Base-by-base conservation (phyloP, 2,113 vertebrate species). In the Chamaetylas fuelleborni region DNA sequence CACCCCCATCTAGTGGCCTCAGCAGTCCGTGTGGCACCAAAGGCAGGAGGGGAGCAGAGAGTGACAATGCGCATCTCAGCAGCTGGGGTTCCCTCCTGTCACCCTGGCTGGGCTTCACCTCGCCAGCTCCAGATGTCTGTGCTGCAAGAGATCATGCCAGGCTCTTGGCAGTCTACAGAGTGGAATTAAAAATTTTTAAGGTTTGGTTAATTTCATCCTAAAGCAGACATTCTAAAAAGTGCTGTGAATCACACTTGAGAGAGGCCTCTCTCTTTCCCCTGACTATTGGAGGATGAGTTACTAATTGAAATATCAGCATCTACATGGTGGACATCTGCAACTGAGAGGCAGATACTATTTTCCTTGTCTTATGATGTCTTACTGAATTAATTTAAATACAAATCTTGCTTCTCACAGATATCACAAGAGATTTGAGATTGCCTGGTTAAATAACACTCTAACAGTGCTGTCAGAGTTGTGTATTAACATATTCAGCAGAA, bases 1-100 rank as follows among this genome's bases (percentile, higher is more conserved):
- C 95, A 96, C 56, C 65, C 42, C 95, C 95, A 95, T 47, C 96
- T 96, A 96, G 96, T 1, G 96, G 93, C 64, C 54, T 86, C 33
- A 29, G 51, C 31, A 3, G 0, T 31, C 77, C 64, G 38, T 26
- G 38, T 31, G 73, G 25, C 70, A 60, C 22, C 48, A 33, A 15
- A 19, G n/a, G 29, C 43, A 11, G 38, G 12, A 43, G 51, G 33
- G 26, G 65, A 60, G 8, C 19, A 5, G 58, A 25, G 40, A 53
- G 58, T 2, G 22, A 17, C 17, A 24, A 2, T 0, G 1, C 20
- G 2, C 57, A 31, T 2, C 19, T 6, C 11, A 50, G 45, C 45
- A 25, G 34, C 15, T 3, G 4, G n/a, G 48, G 12, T 48, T 38
- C 70, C 34, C 56, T 87, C 48, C 66, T 31, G 2, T 8, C 51